phyloP scores from a whole-genome alignment of 2,113 vertebrate species.

The Saguinus imperator region DNA sequence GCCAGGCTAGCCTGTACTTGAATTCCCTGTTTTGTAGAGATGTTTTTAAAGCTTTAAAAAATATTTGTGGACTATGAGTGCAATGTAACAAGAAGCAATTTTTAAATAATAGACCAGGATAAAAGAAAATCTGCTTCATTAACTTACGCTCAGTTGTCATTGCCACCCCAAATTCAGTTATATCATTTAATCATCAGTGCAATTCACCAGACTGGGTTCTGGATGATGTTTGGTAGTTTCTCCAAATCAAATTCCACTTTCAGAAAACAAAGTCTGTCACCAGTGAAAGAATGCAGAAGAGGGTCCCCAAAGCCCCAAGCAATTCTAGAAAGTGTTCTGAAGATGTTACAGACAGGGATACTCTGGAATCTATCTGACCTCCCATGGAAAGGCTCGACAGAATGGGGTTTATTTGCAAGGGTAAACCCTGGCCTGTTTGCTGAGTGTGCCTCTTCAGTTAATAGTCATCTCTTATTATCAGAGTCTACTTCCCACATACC shows the following conservation, averaged over 20 bases:
- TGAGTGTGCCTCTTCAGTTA: not conserved
- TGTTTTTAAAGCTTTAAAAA: not conserved
- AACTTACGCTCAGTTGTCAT: not conserved
- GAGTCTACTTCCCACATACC: not conserved
- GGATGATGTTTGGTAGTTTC: not conserved
- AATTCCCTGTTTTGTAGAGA: not conserved
- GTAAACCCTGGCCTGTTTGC: not conserved
- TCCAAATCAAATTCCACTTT: constrained; percentile 45
- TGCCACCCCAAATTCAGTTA: not conserved
- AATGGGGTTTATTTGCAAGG: not conserved
- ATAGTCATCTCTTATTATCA: not conserved
- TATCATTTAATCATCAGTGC: not conserved
- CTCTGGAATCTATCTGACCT: not conserved
- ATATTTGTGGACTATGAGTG: not conserved
- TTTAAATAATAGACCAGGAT: not conserved
- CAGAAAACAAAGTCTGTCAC: constrained; percentile 19
- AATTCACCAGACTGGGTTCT: not conserved
- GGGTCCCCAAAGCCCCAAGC: not conserved
- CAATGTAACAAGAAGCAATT: not conserved
- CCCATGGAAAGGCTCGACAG: not conserved
- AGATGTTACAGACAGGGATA: not conserved
- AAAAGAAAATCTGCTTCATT: not conserved
- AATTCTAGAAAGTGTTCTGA: constrained; percentile 2
- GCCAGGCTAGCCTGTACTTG: not conserved
- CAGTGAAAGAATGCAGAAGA: constrained; percentile 18